Evolutionary conservation across 1,140 invertebrate genomes (phyloP).

Genomic region (Tetragonula clypearis): DNA sequence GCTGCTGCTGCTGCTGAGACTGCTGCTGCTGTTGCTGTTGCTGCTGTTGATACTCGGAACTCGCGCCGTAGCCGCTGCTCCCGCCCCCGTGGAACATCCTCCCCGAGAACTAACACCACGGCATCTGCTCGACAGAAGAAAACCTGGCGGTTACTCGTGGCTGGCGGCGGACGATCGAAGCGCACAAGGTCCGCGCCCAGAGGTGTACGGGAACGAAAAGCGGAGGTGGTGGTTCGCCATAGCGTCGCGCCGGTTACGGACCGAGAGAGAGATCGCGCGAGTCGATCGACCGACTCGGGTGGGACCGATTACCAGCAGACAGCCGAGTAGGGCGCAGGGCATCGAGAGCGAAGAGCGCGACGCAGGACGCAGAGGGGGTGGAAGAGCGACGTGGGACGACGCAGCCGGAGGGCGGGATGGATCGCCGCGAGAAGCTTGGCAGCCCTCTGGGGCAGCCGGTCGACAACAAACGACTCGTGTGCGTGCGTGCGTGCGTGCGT

Average conservation of each 20-base stretch:
- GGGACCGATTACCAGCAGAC: no score
- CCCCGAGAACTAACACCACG: slow-evolving; percentile 70
- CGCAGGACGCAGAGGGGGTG: no score
- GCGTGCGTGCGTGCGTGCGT: background rate
- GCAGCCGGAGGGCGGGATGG: background rate
- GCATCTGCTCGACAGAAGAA: slow-evolving; percentile 48
- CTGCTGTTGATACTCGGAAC: slow-evolving; percentile 79
- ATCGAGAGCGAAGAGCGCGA: no score
- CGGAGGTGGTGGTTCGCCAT: slow-evolving; percentile 11
- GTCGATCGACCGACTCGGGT: background rate
- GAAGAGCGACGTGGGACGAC: no score
- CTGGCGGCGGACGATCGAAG: background rate
- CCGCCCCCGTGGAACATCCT: slow-evolving; percentile 81
- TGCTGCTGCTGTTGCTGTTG: slow-evolving; percentile 63
- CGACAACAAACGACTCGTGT: background rate
- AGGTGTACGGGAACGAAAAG: background rate
- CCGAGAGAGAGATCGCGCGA: background rate
- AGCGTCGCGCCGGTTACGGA: background rate
- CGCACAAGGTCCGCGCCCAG: background rate
- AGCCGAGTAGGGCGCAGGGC: no score
- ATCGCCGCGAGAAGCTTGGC: slow-evolving; percentile 27
- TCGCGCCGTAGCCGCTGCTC: slow-evolving; percentile 78
- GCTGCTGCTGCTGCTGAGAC: slow-evolving; percentile 77
- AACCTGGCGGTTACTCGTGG: background rate
- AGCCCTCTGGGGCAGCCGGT: slow-evolving; percentile 2